Base-by-base conservation (phyloP, 30 jellyfish, hydroid and myxozoan genomes). In the Hydractinia symbiolongicarpus region DNA sequence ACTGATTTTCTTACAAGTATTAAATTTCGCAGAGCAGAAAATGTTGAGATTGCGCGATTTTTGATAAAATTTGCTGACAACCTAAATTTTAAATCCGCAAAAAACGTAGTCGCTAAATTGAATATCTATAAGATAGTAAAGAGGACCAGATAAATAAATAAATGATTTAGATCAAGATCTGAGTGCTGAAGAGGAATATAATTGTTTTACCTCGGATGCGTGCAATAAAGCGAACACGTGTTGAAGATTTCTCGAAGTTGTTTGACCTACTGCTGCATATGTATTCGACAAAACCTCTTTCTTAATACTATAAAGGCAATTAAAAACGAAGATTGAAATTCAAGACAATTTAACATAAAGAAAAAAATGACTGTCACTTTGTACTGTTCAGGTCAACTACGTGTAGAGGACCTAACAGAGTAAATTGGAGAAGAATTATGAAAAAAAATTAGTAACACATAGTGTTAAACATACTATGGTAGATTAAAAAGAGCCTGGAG, bases 401-500 rank as follows among this genome's bases (percentile, higher is more conserved):
- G 19, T 11, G 3, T 16, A 7, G 74, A 13, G 40, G 2, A 6
- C 40, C 4, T 58, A 11, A 3, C 19, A 58, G 15, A 64, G 40
- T n/a, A 64, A 1, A 44, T 6, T 44, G 3, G 19, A 11, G 19
- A 58, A 58, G 50, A 1, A 56, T 53, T 15, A 84, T 52, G n/a
- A 9, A 11, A 55, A 53, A 11, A 20, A 51, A 7, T 0, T 8
- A 4, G 13, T 10, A 50, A 17, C 1, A 19, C 13, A 60, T 8
- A 20, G 30, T 11, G 11, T 7, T 19, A 17, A 60, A 19, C 74
- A 53, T 81, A 91, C 98, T 84, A 74, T 67, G 57, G 76, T 11
- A 91, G 89, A 88, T 86, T 91, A 72, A 58, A 86, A 40, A 91
- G 71, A 8, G 98, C 96, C 79, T 91, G 98, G n/a, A 86, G 73